Evolutionary conservation across 2,797 vertebrate species (phyloP), one percentile per base, ranked within the genome.

Genomic region (Spinus olivaceus): DNA sequence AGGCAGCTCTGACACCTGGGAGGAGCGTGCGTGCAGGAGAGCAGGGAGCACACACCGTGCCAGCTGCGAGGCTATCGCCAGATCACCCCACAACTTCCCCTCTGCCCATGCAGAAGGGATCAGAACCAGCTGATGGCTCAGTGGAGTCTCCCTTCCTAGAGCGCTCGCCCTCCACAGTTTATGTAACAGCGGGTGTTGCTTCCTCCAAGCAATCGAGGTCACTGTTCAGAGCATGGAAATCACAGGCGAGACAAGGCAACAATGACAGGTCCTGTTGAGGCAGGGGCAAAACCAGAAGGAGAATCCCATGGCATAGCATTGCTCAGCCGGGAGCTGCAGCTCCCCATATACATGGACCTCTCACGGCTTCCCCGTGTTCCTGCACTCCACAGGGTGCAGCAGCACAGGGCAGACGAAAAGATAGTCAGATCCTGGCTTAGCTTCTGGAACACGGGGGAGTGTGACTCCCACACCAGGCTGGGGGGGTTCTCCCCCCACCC

Each of bases 181-280:
- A 92, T 49, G 8, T 82, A 95, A 93, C 14, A 50, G 65, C 2
- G 20, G 25, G 87, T 81, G 69, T 82, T 13, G 19, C 82, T 92
- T 81, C 70, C 80, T 90, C 70, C 0, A 5, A 88, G 88, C 66
- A 30, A 96, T 94, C 10, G 17, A 93, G 92, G 91, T 93, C 96
- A 76, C 82, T 27, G n/a, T 57, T 88, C 46, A 17, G 33, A 94
- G 66, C 54, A 83, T 70, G 14, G 80, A 92, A 92, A 83, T 53
- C 94, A 41, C 27, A 22, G 54, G 49, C 44, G 53, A 94, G 37
- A 73, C 37, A 71, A 77, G 39, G 67, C 44, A 66, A 39, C 27
- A 66, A 25, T 0, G 0, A 93, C 37, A 80, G n/a, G 9, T 89
- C 76, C 72, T 50, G 19, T 5, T 44, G 23, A 12, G 33, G 6